phyloP scores from a whole-genome alignment of 2,797 vertebrate species.

The Muraenolepis orangiensis region DNA sequence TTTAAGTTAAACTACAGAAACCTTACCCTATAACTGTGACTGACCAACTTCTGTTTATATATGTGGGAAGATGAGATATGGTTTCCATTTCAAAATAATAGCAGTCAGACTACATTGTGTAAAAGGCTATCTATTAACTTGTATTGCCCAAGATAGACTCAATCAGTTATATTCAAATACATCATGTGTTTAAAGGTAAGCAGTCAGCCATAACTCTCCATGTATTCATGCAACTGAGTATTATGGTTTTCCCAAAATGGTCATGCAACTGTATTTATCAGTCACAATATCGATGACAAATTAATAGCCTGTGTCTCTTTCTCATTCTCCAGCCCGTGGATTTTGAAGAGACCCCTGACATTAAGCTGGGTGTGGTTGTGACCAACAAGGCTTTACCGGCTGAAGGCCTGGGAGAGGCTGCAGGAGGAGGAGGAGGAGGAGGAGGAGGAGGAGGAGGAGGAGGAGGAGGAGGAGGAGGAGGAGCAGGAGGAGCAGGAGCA shows the following conservation, averaged over 20 bases:
- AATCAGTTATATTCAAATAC: too few species aligned
- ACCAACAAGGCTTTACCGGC: constrained; percentile 76
- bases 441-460: constrained; percentile 32
- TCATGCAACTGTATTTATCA: background rate
- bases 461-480: background rate
- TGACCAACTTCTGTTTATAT: too few species aligned
- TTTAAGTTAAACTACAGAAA: too few species aligned
- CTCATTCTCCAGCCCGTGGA: constrained; percentile 66
- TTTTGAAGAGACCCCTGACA: constrained; percentile 72
- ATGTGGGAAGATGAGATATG: too few species aligned
- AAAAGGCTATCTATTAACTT: too few species aligned
- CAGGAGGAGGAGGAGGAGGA: constrained; percentile 11
- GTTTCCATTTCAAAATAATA: too few species aligned
- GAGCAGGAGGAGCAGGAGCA: background rate
- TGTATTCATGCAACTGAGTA: too few species aligned
- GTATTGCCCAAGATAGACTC: too few species aligned
- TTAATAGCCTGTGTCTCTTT: background rate
- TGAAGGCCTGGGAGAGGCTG: constrained; percentile 29
- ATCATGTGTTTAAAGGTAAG: background rate
- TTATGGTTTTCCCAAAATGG: background rate
- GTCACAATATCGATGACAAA: background rate
- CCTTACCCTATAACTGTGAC: too few species aligned
- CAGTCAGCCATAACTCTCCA: too few species aligned
- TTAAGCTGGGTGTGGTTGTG: constrained; percentile 72
- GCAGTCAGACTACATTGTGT: too few species aligned